Evolutionary conservation across 2,797 vertebrate species (phyloP).

Genomic region (Myotis planiceps): DNA sequence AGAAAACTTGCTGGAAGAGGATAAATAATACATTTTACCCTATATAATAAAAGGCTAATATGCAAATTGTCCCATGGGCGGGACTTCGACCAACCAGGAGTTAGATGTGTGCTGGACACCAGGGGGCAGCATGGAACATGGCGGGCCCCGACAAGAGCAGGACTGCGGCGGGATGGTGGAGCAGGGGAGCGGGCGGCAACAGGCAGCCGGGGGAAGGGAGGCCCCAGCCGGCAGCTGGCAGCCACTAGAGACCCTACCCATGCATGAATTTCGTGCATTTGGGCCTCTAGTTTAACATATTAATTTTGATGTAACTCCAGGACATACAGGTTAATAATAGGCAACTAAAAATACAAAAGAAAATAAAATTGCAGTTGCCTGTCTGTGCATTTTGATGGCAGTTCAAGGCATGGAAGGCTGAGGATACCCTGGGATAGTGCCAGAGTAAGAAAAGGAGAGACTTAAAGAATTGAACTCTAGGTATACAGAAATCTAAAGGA

Average conservation of each 20-base stretch:
- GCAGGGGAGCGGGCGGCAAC: no score
- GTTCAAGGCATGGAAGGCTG: neutral
- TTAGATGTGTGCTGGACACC: no score
- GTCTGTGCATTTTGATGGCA: neutral
- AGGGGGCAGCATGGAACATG: no score
- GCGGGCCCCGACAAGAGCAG: no score
- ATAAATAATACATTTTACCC: neutral
- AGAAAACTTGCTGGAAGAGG: neutral
- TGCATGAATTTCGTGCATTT: no score
- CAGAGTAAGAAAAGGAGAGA: neutral
- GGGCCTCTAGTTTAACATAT: neutral
- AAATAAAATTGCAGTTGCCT: neutral
- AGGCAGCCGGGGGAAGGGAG: no score
- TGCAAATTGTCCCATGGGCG: no score
- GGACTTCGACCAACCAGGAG: accelerated
- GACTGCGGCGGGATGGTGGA: no score
- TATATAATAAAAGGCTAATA: no score
- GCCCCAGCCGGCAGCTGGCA: no score
- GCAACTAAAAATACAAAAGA: neutral
- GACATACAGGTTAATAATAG: neutral
- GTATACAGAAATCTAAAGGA: neutral
- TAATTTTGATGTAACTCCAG: neutral
- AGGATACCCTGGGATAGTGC: neutral
- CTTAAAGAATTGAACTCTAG: neutral
- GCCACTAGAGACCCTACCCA: no score